A percentile compares a stretch with the other conserved stretches of the same genome.
These are phyloP conservation scores for Onychostruthus taczanowskii DNA, from an alignment of 2,113 vertebrate species.

Conservation along the genomic window DNA sequence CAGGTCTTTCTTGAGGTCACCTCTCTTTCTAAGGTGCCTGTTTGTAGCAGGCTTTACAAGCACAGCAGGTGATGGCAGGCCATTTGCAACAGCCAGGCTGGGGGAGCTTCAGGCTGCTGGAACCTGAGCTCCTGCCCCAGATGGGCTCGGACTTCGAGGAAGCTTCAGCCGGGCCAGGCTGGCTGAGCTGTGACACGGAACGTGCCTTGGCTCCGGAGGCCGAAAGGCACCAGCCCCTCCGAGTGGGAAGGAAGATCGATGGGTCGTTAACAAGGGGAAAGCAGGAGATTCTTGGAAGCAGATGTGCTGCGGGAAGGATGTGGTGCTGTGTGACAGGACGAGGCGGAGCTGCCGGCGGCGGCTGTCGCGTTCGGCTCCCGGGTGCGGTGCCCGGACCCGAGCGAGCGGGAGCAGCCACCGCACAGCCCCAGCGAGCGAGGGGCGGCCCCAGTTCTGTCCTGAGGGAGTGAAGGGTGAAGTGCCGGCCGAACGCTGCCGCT, in stretches of 20 bases:
- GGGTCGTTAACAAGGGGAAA: not conserved
- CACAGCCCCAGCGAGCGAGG: rapidly evolving
- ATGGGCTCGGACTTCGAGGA: not conserved
- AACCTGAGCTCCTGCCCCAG: not conserved
- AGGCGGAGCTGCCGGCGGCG: not conserved
- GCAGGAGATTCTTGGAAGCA: not conserved
- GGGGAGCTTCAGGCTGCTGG: not conserved
- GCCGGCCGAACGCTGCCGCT: rapidly evolving
- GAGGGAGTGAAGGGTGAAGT: not conserved
- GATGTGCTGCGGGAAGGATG: not conserved
- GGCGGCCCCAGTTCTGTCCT: not conserved
- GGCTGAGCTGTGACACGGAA: not conserved
- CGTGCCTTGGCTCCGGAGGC: not conserved
- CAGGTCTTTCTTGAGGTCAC: not conserved
- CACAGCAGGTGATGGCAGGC: not conserved
- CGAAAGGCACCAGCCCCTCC: not conserved
- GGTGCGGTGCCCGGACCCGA: rapidly evolving
- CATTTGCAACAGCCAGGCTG: not conserved
- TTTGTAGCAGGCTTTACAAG: not conserved
- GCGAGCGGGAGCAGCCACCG: rapidly evolving
- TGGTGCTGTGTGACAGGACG: rapidly evolving
- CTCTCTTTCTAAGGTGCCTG: not conserved
- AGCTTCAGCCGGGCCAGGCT: not conserved
- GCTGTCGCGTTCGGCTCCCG: not conserved
- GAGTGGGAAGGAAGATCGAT: not conserved